phyloP scores from a whole-genome alignment of 2,113 vertebrate genomes.

The Tor tambroides region DNA sequence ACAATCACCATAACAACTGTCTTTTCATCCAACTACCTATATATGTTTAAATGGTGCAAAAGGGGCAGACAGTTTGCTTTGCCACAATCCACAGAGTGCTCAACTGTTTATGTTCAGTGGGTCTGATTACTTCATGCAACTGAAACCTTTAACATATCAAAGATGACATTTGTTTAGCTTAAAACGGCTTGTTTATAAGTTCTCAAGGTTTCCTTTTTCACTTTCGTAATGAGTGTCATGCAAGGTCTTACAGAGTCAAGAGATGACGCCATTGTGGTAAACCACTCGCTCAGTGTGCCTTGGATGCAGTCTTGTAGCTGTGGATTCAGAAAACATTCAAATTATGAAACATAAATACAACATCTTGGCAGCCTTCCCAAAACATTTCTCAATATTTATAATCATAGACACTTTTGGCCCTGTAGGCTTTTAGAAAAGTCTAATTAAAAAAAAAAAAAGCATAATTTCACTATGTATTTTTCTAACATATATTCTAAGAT shows the following conservation, averaged over 20 bases:
- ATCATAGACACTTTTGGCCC: not conserved
- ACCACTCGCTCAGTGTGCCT: slow-evolving; percentile 91
- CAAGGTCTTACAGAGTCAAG: slow-evolving; percentile 72
- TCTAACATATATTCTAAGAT: too few relatives aligned
- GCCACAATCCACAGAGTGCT: slow-evolving; percentile 30
- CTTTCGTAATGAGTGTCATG: not conserved
- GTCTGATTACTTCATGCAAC: not conserved
- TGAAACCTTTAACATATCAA: not conserved
- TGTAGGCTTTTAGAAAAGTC: not conserved
- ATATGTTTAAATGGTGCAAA: slow-evolving; percentile 61
- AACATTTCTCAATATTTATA: not conserved
- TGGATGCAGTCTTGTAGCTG: slow-evolving; percentile 96
- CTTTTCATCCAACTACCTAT: slow-evolving; percentile 61
- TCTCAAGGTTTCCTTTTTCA: not conserved
- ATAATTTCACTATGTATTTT: too few relatives aligned
- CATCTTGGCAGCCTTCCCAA: not conserved
- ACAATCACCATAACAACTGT: slow-evolving; percentile 72
- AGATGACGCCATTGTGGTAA: slow-evolving; percentile 75
- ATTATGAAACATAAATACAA: not conserved
- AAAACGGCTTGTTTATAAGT: not conserved
- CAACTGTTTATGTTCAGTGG: slow-evolving; percentile 11
- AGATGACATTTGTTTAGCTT: slow-evolving; percentile 11
- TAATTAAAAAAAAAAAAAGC: not conserved
- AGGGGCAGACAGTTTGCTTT: slow-evolving; percentile 54
- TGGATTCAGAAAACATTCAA: slow-evolving; percentile 50